Evolutionary conservation across 2,113 vertebrate species (phyloP).

Genomic region (Mustela nigripes): DNA sequence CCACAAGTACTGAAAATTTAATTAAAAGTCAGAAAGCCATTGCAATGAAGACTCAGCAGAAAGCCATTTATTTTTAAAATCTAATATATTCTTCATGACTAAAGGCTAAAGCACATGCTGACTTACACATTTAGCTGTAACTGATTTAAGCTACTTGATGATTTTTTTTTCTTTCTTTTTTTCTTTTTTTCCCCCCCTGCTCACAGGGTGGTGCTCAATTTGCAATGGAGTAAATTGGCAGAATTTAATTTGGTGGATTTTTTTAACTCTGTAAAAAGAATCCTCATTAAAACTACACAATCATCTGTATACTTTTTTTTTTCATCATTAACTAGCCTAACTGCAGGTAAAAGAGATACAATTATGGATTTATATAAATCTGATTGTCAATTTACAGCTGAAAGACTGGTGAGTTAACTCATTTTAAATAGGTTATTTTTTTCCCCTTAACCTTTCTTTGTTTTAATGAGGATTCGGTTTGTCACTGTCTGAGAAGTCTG

Average conservation of each 20-base stretch:
- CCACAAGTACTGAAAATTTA: constrained; percentile 94
- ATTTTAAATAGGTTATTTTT: constrained; percentile 93
- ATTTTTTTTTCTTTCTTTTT: constrained; percentile 86
- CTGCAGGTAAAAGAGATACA: constrained; percentile 97
- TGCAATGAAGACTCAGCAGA: constrained; percentile 93
- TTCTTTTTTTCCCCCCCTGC: constrained; percentile 32
- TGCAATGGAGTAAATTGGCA: constrained; percentile 97
- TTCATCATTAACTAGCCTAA: constrained; percentile 96
- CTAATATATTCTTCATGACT: constrained; percentile 95
- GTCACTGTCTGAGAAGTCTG: constrained; percentile 87
- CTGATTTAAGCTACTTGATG: constrained; percentile 94
- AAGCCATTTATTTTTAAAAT: constrained; percentile 98
- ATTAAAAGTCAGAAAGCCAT: constrained; percentile 96
- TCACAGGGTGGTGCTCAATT: constrained; percentile 94
- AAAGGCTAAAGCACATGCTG: constrained; percentile 94
- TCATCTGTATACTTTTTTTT: constrained; percentile 94
- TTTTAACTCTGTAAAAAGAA: constrained; percentile 95
- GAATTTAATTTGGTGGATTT: constrained; percentile 99
- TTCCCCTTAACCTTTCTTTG: constrained; percentile 91
- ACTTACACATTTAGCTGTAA: constrained; percentile 96
- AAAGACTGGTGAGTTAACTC: constrained; percentile 92
- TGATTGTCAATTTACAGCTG: constrained; percentile 98
- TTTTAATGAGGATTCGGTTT: constrained; percentile 96
- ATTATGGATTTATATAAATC: constrained; percentile 98
- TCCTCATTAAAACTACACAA: constrained; percentile 97